These are phyloP conservation scores for Lucifuga dentata DNA, from an alignment of 2,113 vertebrate species.

Conservation along the genomic window DNA sequence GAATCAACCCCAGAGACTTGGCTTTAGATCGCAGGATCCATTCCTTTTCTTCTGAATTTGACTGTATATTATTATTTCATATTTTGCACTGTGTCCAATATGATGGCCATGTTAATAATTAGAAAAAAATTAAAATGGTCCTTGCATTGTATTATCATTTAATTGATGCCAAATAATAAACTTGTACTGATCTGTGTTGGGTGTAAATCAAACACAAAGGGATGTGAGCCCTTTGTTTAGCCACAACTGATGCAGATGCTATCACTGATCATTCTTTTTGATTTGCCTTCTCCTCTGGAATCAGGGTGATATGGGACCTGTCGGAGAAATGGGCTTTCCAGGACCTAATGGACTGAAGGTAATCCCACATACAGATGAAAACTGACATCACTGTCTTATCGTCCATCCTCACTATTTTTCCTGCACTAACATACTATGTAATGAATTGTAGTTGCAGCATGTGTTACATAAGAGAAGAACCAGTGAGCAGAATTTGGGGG, in stretches of 20 bases:
- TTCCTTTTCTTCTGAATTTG: constrained; percentile 4
- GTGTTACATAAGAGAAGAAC: background rate
- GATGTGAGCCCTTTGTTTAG: constrained; percentile 22
- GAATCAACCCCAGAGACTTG: constrained; percentile 19
- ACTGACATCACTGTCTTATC: constrained; percentile 11
- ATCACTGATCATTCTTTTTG: constrained; percentile 27
- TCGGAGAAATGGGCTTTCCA: constrained; percentile 89
- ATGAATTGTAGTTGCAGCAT: background rate
- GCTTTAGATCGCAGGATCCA: constrained; percentile 12
- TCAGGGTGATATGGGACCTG: constrained; percentile 94
- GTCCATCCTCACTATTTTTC: background rate
- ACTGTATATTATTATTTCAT: constrained; percentile 22
- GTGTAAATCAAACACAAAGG: constrained; percentile 1
- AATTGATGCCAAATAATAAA: constrained; percentile 25
- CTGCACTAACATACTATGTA: constrained; percentile 5
- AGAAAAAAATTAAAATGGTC: constrained; percentile 27
- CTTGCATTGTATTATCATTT: background rate
- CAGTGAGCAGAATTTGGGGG: background rate
- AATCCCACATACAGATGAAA: constrained; percentile 54
- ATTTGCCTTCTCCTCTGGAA: constrained; percentile 60
- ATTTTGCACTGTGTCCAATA: constrained; percentile 11
- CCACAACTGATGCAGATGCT: constrained; percentile 17
- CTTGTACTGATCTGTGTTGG: background rate
- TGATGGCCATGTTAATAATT: constrained; percentile 14
- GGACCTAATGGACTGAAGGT: constrained; percentile 97